Conservation (phyloP, 2,888 invertebrate species). For the Daptonema setosum region DNA sequence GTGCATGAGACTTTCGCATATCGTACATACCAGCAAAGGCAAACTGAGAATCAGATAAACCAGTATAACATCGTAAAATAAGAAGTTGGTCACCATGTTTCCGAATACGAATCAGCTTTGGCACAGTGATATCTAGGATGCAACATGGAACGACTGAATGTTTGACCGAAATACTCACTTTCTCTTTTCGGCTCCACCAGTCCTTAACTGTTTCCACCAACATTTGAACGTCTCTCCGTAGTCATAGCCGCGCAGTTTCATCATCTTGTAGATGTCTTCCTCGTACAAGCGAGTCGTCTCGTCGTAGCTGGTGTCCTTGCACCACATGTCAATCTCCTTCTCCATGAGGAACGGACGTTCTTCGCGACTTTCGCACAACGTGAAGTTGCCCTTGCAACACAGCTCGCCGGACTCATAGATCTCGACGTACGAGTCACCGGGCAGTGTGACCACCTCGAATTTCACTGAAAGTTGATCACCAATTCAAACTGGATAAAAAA, state of each 20-base stretch:
- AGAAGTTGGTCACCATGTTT: no score
- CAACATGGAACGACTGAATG: no score
- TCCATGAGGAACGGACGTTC: neutral
- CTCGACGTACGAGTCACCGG: conserved; percentile 63
- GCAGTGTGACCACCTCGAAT: conserved; percentile 59
- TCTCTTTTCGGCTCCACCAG: neutral
- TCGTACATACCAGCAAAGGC: no score
- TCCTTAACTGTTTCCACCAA: conserved; percentile 19
- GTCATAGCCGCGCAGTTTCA: conserved; percentile 25
- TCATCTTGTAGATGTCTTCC: conserved; percentile 26
- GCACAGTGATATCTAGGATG: neutral
- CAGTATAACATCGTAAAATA: no score
- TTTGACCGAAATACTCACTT: neutral
- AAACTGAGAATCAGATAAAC: no score
- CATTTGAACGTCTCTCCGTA: conserved; percentile 13
- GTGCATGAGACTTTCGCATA: no score
- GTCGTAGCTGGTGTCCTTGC: no score
- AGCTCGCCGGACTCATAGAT: conserved; percentile 64
- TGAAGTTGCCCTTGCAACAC: conserved; percentile 47
- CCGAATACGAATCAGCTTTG: no score
- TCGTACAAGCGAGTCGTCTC: neutral
- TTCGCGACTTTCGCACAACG: neutral
- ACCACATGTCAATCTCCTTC: neutral
- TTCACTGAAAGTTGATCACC: conserved; percentile 57
- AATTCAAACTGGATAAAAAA: no score